Conservation (phyloP, 1,140 invertebrate genomes). For the Aphaenogaster rudis region DNA sequence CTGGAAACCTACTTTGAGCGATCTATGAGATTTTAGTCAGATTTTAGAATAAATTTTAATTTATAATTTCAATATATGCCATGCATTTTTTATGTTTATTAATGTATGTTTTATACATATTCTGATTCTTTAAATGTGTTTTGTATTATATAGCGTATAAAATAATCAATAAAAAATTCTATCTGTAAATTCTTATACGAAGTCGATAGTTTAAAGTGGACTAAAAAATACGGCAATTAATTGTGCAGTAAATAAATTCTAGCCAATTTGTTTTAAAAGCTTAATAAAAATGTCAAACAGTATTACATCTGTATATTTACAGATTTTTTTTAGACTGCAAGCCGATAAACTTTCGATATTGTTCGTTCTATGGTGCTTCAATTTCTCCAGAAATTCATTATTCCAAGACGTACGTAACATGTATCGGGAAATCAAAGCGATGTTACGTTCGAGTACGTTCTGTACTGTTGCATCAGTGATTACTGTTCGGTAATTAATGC, state of each 20-base stretch:
- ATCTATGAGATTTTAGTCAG: not conserved
- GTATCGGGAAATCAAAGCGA: constrained; percentile 22
- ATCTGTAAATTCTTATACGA: not conserved
- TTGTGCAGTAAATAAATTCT: not conserved
- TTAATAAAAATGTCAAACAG: not conserved
- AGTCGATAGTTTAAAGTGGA: not conserved
- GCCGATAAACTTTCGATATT: not conserved
- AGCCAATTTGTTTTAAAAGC: not conserved
- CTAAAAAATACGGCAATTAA: not conserved
- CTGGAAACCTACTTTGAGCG: not conserved
- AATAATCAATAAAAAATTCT: not conserved
- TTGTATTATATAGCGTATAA: not conserved
- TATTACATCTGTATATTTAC: not conserved
- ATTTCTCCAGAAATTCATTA: constrained; percentile 31
- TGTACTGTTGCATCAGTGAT: constrained; percentile 41
- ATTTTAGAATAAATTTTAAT: not conserved
- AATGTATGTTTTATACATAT: not conserved
- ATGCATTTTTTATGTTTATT: not conserved
- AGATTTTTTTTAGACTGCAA: not conserved
- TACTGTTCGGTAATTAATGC: constrained; percentile 55
- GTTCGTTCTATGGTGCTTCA: not conserved
- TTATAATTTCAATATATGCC: not conserved
- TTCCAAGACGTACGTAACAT: not conserved
- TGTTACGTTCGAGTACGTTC: constrained; percentile 9
- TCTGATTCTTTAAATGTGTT: not conserved